phyloP scores from a whole-genome alignment of 2,113 vertebrate genomes.

The Tylochromis polylepis region DNA sequence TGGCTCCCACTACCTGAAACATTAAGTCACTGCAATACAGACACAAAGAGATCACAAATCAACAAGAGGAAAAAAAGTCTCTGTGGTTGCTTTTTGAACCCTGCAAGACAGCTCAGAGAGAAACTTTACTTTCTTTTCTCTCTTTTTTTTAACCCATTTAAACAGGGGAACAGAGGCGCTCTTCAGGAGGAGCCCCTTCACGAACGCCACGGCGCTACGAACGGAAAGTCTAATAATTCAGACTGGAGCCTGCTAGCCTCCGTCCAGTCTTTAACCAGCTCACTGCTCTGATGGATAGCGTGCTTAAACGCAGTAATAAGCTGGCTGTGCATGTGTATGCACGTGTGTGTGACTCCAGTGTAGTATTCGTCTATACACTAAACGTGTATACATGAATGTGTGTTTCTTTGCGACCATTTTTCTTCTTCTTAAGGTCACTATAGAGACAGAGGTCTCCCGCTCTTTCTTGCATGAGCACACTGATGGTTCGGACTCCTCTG shows the following conservation, averaged over 20 bases:
- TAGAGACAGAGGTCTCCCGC: background rate
- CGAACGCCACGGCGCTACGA: background rate
- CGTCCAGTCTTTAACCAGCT: slow-evolving; percentile 33
- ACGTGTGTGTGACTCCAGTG: background rate
- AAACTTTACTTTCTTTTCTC: background rate
- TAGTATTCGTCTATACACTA: background rate
- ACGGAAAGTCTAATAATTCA: slow-evolving; percentile 49
- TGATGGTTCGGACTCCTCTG: background rate
- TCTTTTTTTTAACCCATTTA: background rate
- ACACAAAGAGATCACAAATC: background rate
- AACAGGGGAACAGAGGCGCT: background rate
- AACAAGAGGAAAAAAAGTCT: background rate
- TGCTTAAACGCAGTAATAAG: slow-evolving; percentile 37
- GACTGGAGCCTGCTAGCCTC: slow-evolving; percentile 44
- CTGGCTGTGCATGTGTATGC: background rate
- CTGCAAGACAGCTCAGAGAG: background rate
- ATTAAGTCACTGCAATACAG: background rate
- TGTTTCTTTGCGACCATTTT: background rate
- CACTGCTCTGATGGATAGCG: slow-evolving; percentile 52
- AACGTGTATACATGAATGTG: background rate
- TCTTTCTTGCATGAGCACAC: background rate
- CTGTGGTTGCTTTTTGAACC: background rate
- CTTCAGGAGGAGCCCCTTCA: background rate
- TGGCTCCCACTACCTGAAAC: background rate
- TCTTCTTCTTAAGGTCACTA: slow-evolving; percentile 8